Percentiles rank a stretch among this genome's conserved stretches.
Conservation (phyloP, 2,113 vertebrate genomes). For the Chaenogobius annularis region DNA sequence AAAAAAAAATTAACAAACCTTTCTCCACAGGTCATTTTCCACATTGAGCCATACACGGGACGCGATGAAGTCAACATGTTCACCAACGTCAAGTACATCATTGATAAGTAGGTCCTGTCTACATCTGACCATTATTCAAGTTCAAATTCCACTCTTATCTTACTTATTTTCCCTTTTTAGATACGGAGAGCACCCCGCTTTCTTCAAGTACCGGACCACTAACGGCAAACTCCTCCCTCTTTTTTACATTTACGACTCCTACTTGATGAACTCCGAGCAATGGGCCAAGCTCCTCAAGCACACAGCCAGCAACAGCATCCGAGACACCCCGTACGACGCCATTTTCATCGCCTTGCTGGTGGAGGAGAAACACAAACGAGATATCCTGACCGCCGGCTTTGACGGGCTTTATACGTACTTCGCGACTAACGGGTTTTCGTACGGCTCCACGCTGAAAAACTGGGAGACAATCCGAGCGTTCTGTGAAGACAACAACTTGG, state of each 20-base stretch:
- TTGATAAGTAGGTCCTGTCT: slow-evolving; percentile 85
- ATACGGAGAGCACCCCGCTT: slow-evolving; percentile 91
- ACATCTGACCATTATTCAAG: neutral
- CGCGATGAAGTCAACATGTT: slow-evolving; percentile 90
- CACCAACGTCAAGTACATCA: slow-evolving; percentile 89
- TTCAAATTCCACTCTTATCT: neutral
- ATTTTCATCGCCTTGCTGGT: slow-evolving; percentile 93
- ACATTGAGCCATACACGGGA: slow-evolving; percentile 95
- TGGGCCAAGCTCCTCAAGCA: slow-evolving; percentile 89
- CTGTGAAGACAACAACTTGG: slow-evolving; percentile 86
- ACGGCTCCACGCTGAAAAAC: slow-evolving; percentile 91
- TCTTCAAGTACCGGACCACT: slow-evolving; percentile 87
- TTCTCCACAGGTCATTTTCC: slow-evolving; percentile 86
- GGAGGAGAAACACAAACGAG: slow-evolving; percentile 90
- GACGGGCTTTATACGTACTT: slow-evolving; percentile 98
- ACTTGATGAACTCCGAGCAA: slow-evolving; percentile 86
- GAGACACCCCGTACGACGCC: slow-evolving; percentile 87
- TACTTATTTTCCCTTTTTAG: slow-evolving; percentile 71
- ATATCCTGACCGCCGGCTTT: slow-evolving; percentile 89
- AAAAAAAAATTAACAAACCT: slow-evolving; percentile 33
- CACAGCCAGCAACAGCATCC: slow-evolving; percentile 82
- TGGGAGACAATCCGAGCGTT: slow-evolving; percentile 89
- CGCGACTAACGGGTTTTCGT: slow-evolving; percentile 96
- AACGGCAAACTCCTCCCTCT: slow-evolving; percentile 86
- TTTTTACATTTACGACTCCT: slow-evolving; percentile 97